phyloP scores from a whole-genome alignment of 2,888 invertebrate genomes.

The Brenthis hecate region DNA sequence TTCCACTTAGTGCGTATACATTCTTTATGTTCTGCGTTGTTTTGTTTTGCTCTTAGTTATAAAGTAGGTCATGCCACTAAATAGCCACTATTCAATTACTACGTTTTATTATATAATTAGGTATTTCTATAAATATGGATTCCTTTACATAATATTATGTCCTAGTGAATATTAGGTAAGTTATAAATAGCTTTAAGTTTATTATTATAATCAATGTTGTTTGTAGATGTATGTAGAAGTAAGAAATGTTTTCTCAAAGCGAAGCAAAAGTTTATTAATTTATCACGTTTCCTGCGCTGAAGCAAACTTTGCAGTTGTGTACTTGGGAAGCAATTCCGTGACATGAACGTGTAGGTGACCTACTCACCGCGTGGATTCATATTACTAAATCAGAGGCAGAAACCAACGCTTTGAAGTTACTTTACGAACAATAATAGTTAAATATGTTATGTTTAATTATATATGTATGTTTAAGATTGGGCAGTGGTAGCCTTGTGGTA shows the following conservation, averaged over 20 bases:
- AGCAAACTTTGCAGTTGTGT: slow-evolving; percentile 33
- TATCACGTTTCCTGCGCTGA: slow-evolving; percentile 32
- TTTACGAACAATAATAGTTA: background rate
- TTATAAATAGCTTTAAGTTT: background rate
- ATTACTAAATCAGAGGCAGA: background rate
- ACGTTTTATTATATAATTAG: no score
- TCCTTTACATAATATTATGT: background rate
- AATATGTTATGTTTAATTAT: no score
- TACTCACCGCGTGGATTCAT: slow-evolving; percentile 16
- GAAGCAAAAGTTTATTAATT: slow-evolving; percentile 36
- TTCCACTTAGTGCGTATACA: no score
- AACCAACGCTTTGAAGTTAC: background rate
- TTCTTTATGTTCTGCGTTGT: no score
- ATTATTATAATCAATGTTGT: slow-evolving; percentile 11
- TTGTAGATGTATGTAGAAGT: slow-evolving; percentile 11
- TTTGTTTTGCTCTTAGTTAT: no score
- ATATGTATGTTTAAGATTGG: no score
- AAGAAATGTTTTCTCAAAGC: slow-evolving; percentile 28
- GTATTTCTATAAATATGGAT: background rate
- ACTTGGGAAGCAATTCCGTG: slow-evolving; percentile 31
- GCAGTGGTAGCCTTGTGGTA: no score
- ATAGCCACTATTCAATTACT: no score
- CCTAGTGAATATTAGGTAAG: no score
- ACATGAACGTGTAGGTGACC: slow-evolving; percentile 29
- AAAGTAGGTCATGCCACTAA: no score